Evolutionary conservation across 2,888 invertebrate genomes (phyloP).

Genomic region (Uloborus plumipes): DNA sequence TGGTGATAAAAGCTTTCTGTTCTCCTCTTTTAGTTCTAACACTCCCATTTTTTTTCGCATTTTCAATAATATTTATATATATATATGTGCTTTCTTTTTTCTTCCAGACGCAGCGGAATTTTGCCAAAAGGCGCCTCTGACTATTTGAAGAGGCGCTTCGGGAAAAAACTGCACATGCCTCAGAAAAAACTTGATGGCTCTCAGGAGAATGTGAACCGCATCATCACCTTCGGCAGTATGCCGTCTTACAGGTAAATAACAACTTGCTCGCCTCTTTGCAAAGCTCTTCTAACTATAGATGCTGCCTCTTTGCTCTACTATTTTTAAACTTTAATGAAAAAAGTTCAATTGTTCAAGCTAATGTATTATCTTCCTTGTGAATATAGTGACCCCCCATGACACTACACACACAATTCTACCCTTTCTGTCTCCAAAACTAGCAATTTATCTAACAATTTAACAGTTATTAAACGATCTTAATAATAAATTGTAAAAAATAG

Average conservation of each 20-base stretch:
- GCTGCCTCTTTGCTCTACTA: not conserved
- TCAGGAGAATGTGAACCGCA: conserved; percentile 78
- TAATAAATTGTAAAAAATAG: too few relatives aligned
- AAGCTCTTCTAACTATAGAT: not conserved
- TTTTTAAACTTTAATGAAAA: too few relatives aligned
- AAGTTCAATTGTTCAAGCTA: too few relatives aligned
- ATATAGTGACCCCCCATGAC: not conserved
- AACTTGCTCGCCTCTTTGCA: not conserved
- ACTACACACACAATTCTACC: too few relatives aligned
- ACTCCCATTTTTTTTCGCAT: too few relatives aligned
- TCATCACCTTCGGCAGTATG: conserved; percentile 65
- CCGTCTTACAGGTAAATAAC: conserved; percentile 63
- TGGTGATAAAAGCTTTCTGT: too few relatives aligned
- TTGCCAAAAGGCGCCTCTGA: conserved; percentile 87
- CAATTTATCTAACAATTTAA: too few relatives aligned
- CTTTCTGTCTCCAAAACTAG: too few relatives aligned
- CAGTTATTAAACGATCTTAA: too few relatives aligned
- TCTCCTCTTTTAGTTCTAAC: too few relatives aligned
- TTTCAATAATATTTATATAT: too few relatives aligned
- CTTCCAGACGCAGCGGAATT: conserved; percentile 81
- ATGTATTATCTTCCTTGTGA: not conserved
- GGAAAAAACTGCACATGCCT: conserved; percentile 59
- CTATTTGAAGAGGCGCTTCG: conserved; percentile 65
- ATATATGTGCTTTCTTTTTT: not conserved
- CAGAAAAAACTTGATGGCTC: conserved; percentile 77